Conservation (phyloP, 2,113 vertebrate species). For the Nannospalax galili region DNA sequence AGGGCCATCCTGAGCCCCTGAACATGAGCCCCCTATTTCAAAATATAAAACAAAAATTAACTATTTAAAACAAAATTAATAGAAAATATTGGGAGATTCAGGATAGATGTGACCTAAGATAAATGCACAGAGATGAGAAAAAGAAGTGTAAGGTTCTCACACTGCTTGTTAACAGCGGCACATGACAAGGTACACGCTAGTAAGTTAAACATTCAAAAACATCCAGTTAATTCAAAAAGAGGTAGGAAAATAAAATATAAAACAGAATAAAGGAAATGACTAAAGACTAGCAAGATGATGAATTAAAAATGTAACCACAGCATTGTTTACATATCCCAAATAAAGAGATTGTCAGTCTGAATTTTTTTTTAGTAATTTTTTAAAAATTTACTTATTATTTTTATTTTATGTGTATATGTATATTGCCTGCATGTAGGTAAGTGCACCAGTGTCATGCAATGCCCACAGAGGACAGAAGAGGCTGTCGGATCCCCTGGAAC, state of each 20-base stretch:
- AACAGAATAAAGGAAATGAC: background rate
- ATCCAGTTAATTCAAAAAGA: background rate
- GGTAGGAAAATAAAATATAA: background rate
- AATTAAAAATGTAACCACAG: background rate
- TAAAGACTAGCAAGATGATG: background rate
- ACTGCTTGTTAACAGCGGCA: background rate
- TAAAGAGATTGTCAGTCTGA: background rate
- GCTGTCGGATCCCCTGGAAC: too few species aligned
- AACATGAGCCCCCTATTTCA: background rate
- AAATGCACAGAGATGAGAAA: background rate
- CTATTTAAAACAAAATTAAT: background rate
- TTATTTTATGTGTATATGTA: too few species aligned
- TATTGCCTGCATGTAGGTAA: too few species aligned
- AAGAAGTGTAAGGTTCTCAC: background rate
- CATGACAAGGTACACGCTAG: background rate
- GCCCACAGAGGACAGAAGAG: too few species aligned
- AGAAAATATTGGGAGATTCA: background rate
- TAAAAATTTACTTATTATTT: too few species aligned
- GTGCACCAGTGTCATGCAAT: too few species aligned
- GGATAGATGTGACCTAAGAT: background rate
- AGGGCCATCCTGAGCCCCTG: background rate
- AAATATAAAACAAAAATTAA: background rate
- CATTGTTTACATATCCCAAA: background rate
- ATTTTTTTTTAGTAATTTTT: too few species aligned
- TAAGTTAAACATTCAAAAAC: background rate